Evolutionary conservation across 2,113 vertebrate species (phyloP), one percentile per base, ranked within the genome.

Genomic region (Podarcis cretensis): DNA sequence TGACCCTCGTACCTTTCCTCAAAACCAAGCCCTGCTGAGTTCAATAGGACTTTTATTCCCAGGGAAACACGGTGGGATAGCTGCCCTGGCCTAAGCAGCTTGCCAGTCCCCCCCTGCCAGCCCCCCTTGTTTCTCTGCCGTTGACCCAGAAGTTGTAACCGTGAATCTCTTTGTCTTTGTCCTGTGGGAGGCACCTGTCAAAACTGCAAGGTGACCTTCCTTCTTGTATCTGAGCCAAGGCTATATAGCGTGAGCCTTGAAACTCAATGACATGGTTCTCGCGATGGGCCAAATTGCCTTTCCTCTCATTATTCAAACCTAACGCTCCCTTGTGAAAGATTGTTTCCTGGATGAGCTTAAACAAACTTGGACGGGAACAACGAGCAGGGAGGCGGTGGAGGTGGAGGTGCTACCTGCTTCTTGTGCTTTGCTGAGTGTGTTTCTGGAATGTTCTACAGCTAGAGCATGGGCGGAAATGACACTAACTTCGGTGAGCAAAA

Each of bases 241-340:
- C 77, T 48, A 81, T n/a, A 81, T 48, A 85, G 88, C 80, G 82
- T 71, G 87, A 93, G 54, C 48, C 74, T 83, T 87, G 37, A 48
- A 77, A 23, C 87, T 79, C 81, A 92, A 68, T 69, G 69, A 86
- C 37, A 32, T 66, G 90, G 83, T 21, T 18, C 73, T 81, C 86
- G 84, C 63, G 37, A 83, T 23, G 0, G 78, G 73, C 69, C 89
- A 84, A 75, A 75, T 89, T 54, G 6, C 87, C 81, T 66, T 5
- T 32, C 79, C 8, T 90, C 79, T 89, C 59, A 76, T 27, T 93
- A 93, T 86, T 9, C 30, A 89, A 30, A 75, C 27, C 48, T 43
- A 84, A 73, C 37, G 30, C 18, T 30, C 54, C 73, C 18, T 14
- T 25, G 37, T 66, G 87, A 88, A 88, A 83, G 35, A 66, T 32